Evolutionary conservation across 2,888 invertebrate genomes (phyloP).

Genomic region (Stenichneumon culpator): DNA sequence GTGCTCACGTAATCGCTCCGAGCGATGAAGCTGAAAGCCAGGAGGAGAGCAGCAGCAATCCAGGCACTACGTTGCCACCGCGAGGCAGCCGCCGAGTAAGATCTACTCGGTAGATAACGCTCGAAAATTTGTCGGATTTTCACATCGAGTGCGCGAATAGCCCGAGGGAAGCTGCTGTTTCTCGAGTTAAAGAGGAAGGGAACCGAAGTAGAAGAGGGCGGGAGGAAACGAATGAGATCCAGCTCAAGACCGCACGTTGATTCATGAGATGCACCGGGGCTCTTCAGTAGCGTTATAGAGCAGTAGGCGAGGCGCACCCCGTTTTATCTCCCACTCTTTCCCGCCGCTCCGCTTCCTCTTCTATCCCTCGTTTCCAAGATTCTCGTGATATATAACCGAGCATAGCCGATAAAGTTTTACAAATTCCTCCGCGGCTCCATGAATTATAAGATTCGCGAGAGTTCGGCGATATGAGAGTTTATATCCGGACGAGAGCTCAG

Average conservation of each 20-base stretch:
- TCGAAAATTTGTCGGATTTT: constrained; percentile 64
- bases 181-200: constrained; percentile 32
- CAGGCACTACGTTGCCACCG: background rate
- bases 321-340: constrained; percentile 18
- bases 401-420: constrained; percentile 68
- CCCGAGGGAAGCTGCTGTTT: constrained; percentile 48
- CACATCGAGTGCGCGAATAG: constrained; percentile 52
- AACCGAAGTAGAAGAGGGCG: background rate
- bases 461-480: constrained; percentile 52
- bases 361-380: constrained; percentile 48
- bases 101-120: constrained; percentile 45
- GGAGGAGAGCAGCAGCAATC: constrained; percentile 10
- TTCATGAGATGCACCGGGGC: constrained; percentile 59
- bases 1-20: background rate
- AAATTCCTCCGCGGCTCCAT: constrained; percentile 64
- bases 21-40: background rate
- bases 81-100: constrained; percentile 13
- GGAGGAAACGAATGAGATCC: constrained; percentile 54
- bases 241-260: constrained; percentile 61
- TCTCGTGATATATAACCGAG: constrained; percentile 49
- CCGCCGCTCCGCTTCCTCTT: background rate
- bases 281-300: constrained; percentile 7
- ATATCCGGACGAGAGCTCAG: constrained; percentile 24
- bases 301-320: constrained; percentile 23
- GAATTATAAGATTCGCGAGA: constrained; percentile 63